Evolutionary conservation across 2,888 invertebrate species (phyloP).

Genomic region (Reticulitermes lucifugus): DNA sequence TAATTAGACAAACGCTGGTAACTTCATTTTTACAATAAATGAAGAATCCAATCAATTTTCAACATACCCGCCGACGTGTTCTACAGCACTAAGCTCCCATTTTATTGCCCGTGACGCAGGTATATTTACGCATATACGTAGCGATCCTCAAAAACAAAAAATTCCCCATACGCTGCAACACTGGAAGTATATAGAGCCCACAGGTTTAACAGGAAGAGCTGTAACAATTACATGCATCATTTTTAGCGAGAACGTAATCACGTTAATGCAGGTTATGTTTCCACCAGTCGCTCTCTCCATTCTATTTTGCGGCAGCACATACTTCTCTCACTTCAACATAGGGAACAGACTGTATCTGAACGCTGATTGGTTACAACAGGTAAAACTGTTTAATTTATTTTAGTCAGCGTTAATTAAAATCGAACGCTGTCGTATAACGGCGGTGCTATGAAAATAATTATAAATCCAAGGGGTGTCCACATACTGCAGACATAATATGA

Average conservation of each 20-base stretch:
- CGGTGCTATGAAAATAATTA: constrained; percentile 26
- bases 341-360: constrained; percentile 28
- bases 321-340: constrained; percentile 19
- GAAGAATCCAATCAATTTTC: no score
- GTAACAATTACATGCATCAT: constrained; percentile 50
- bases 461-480: constrained; percentile 14
- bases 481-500: not conserved
- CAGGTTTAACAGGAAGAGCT: not conserved
- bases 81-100: not conserved
- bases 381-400: constrained; percentile 44
- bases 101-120: not conserved
- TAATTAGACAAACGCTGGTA: no score
- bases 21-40: no score
- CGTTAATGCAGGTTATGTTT: constrained; percentile 29
- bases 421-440: constrained; percentile 30
- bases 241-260: constrained; percentile 43
- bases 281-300: not conserved
- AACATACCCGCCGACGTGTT: no score
- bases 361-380: constrained; percentile 40
- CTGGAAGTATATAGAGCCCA: not conserved
- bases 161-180: constrained; percentile 9
- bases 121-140: not conserved
- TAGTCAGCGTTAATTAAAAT: constrained; percentile 49
- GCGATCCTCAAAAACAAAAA: not conserved
- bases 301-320: constrained; percentile 14